A percentile compares a stretch with the other conserved stretches of the same genome.
phyloP scores from a whole-genome alignment of 1,140 invertebrate genomes.

The Drosophila virilis region DNA sequence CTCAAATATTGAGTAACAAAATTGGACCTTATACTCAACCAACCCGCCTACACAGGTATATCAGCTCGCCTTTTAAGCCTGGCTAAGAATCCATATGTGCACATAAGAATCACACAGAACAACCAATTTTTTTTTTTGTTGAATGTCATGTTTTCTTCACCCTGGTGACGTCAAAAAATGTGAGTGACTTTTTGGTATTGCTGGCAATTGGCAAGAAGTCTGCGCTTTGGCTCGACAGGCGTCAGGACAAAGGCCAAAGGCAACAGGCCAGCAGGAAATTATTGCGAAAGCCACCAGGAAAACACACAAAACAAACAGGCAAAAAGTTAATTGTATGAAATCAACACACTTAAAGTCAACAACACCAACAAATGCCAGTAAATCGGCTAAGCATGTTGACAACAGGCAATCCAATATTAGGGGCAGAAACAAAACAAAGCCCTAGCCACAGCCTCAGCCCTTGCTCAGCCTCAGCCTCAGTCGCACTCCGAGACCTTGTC shows the following conservation, averaged over 20 bases:
- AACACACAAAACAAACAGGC: constrained; percentile 69
- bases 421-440: constrained; percentile 46
- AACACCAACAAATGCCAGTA: constrained; percentile 60
- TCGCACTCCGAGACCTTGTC: not conserved
- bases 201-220: constrained; percentile 2
- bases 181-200: constrained; percentile 37
- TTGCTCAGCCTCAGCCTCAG: not conserved
- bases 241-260: constrained; percentile 3
- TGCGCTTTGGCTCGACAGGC: not conserved
- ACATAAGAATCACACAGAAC: no score
- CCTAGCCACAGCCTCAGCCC: constrained; percentile 13
- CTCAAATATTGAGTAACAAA: no score
- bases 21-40: no score
- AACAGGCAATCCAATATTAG: constrained; percentile 77
- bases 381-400: constrained; percentile 71
- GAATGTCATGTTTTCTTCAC: not conserved
- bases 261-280: constrained; percentile 56
- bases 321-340: constrained; percentile 83
- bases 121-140: not conserved
- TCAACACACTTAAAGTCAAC: constrained; percentile 80
- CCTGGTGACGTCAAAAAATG: constrained; percentile 42
- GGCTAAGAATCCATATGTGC: no score
- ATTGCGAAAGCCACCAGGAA: constrained; percentile 48
- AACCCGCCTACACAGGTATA: no score
- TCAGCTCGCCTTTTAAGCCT: no score